Conservation (phyloP, 2,113 vertebrate species). For the Triplophysa dalaica region DNA sequence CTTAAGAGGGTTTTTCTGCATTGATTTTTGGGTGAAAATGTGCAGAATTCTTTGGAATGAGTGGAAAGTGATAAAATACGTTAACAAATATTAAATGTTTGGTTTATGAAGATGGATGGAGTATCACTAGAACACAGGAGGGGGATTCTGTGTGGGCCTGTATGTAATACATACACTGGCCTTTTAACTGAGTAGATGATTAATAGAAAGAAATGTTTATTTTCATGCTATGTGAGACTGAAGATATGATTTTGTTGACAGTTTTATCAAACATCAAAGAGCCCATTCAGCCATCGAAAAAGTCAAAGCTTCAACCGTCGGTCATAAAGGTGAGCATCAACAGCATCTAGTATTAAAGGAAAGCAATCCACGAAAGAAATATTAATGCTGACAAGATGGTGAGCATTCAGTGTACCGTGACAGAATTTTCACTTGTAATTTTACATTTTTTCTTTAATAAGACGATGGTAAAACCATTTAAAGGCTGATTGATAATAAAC, state of each 20-base stretch:
- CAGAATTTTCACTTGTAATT: neutral
- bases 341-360: neutral
- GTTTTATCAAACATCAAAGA: slow-evolving; percentile 93
- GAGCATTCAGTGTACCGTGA: neutral
- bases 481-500: slow-evolving; percentile 51
- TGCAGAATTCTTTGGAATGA: neutral
- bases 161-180: neutral
- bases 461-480: slow-evolving; percentile 38
- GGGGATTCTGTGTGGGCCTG: neutral
- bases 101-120: no score
- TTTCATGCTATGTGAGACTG: slow-evolving; percentile 15
- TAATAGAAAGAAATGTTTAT: neutral
- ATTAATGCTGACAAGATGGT: no score
- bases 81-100: neutral
- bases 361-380: no score
- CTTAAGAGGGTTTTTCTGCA: neutral
- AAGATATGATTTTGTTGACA: slow-evolving; percentile 59
- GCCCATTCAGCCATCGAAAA: slow-evolving; percentile 79
- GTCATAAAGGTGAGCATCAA: slow-evolving; percentile 82
- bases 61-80: neutral
- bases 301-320: slow-evolving; percentile 83
- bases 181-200: neutral
- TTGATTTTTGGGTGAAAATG: neutral
- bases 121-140: no score
- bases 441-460: slow-evolving; percentile 12